phyloP scores from a whole-genome alignment of 2,113 vertebrate species.

The Sclerurus mexicanus region DNA sequence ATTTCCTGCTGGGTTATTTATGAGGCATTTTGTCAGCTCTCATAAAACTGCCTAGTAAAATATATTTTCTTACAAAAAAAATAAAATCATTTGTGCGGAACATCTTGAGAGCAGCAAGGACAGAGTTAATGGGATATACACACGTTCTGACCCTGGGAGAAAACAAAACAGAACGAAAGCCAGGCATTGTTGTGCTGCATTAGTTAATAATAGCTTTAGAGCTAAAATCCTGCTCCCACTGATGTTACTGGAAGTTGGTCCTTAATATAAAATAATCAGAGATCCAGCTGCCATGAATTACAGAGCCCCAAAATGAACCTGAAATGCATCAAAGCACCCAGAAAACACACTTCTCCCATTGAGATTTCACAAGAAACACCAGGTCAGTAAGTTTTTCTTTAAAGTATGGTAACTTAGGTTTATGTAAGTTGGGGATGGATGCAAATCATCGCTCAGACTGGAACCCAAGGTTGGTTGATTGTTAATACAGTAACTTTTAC shows the following conservation, averaged over 20 bases:
- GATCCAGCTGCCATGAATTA: constrained; percentile 45
- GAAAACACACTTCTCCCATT: neutral
- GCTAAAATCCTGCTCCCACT: constrained; percentile 54
- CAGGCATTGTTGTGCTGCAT: constrained; percentile 63
- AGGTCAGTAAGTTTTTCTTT: neutral
- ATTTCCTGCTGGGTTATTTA: constrained; percentile 78
- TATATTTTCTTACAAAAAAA: constrained; percentile 72
- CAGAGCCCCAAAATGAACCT: neutral
- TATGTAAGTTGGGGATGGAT: neutral
- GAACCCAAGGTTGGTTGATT: neutral
- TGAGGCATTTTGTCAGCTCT: constrained; percentile 72
- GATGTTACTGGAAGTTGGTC: constrained; percentile 58
- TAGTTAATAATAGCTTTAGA: constrained; percentile 66
- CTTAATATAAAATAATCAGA: constrained; percentile 60
- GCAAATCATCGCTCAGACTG: neutral
- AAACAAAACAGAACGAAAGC: constrained; percentile 65
- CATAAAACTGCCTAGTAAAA: constrained; percentile 76
- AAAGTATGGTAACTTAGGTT: neutral
- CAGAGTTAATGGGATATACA: constrained; percentile 69
- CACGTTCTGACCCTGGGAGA: constrained; percentile 52
- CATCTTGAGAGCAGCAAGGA: constrained; percentile 67
- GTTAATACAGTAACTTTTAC: neutral
- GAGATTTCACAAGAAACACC: neutral
- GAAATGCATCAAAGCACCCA: neutral
- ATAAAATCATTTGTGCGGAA: constrained; percentile 60